These are phyloP conservation scores for Cyanistes caeruleus DNA, from an alignment of 2,113 vertebrate species.

Conservation along the genomic window DNA sequence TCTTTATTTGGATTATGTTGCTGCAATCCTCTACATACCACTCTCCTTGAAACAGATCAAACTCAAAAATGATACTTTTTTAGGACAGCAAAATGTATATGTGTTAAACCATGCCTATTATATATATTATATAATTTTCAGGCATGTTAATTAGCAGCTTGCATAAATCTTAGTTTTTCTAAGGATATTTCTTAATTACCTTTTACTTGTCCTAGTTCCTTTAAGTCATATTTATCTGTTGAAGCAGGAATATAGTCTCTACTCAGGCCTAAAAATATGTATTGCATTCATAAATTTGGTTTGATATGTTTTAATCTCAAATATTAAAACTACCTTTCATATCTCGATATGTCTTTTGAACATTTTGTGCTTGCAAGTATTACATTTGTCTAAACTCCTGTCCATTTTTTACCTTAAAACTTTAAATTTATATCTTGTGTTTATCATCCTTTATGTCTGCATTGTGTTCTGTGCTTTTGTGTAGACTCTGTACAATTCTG, in stretches of 20 bases:
- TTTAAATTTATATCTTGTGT: not conserved
- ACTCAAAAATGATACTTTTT: not conserved
- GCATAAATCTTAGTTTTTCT: not conserved
- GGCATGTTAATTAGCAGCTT: not conserved
- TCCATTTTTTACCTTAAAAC: not conserved
- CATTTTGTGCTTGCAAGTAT: not conserved
- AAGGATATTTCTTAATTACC: not conserved
- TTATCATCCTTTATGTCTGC: not conserved
- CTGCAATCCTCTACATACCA: not conserved
- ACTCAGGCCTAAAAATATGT: not conserved
- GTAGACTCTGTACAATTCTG: not conserved
- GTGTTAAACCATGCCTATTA: not conserved
- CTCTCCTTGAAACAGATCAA: not conserved
- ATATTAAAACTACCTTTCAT: not conserved
- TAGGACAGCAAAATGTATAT: not conserved
- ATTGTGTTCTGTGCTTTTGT: not conserved
- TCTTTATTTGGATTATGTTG: not conserved
- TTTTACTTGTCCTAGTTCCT: not conserved
- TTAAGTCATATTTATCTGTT: not conserved
- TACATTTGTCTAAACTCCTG: not conserved
- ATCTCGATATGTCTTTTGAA: not conserved
- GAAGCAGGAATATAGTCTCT: not conserved
- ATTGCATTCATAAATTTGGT: not conserved
- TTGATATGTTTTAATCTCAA: not conserved
- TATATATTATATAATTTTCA: not conserved